A percentile compares a stretch with the other conserved stretches of the same genome.
Conservation (phyloP, 1,140 invertebrate genomes). For the Sarcophaga peregrina region DNA sequence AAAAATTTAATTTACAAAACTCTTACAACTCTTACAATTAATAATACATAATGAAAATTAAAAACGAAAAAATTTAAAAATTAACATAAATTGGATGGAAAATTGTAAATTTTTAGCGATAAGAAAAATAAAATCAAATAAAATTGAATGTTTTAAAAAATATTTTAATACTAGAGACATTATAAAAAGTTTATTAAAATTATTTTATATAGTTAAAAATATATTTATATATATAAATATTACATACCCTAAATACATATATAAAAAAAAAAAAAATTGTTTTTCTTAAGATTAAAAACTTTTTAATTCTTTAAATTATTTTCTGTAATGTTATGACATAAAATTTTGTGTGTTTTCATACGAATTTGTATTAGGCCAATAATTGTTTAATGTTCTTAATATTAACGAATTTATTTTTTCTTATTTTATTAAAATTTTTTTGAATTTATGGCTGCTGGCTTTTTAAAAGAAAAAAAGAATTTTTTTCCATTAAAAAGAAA, state of each 20-base stretch:
- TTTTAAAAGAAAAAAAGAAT: not conserved
- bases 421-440: not conserved
- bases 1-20: conserved; percentile 40
- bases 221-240: too few species aligned
- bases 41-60: conserved; percentile 18
- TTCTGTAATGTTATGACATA: not conserved
- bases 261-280: not conserved
- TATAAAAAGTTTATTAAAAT: too few species aligned
- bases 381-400: not conserved
- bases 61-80: not conserved
- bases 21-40: conserved; percentile 38
- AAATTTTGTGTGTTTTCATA: not conserved
- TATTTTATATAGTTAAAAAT: too few species aligned
- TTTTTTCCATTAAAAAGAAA: not conserved
- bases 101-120: too few species aligned
- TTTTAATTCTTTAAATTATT: not conserved
- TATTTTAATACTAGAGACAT: too few species aligned
- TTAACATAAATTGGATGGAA: too few species aligned
- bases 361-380: not conserved
- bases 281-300: not conserved
- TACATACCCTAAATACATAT: not conserved
- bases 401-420: not conserved
- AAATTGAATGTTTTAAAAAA: too few species aligned
- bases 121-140: too few species aligned
- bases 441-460: not conserved